These are phyloP conservation scores for Nephrotoma appendiculata DNA, from an alignment of 2,888 invertebrate species.

Conservation along the genomic window DNA sequence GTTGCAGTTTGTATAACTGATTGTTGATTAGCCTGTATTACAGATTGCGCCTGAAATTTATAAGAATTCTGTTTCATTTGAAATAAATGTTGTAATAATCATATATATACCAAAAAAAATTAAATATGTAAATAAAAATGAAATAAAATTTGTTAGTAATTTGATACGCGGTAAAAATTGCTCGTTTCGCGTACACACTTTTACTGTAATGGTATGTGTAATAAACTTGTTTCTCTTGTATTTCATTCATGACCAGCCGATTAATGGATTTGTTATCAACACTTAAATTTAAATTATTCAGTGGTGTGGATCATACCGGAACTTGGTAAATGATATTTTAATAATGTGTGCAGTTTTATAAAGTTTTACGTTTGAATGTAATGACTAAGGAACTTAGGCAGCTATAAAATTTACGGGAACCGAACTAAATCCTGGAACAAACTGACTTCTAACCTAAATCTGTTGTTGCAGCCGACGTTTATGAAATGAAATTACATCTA, in stretches of 20 bases:
- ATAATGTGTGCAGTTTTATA: neutral
- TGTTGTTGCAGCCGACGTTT: too few relatives aligned
- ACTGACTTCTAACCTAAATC: too few relatives aligned
- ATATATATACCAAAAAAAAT: neutral
- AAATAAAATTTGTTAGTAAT: neutral
- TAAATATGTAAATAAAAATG: neutral
- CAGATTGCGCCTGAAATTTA: slow-evolving; percentile 70
- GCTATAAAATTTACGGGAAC: too few relatives aligned
- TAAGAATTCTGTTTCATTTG: slow-evolving; percentile 4
- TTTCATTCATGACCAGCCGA: neutral
- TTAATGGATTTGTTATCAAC: neutral
- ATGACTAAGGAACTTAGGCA: too few relatives aligned
- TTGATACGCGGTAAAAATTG: neutral
- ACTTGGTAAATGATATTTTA: neutral
- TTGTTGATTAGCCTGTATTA: slow-evolving; percentile 90
- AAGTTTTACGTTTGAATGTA: too few relatives aligned
- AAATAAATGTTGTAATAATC: neutral
- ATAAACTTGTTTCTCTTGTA: neutral
- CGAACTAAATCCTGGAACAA: too few relatives aligned
- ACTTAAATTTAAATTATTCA: neutral
- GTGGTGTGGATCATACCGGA: neutral
- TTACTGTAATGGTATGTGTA: too few relatives aligned
- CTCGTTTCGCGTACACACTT: neutral
- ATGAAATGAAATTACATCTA: too few relatives aligned
- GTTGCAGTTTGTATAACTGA: slow-evolving; percentile 91